Percentiles rank a stretch among this genome's conserved stretches.
Conservation (phyloP, 2,888 invertebrate species). For the Acrobasis suavella region DNA sequence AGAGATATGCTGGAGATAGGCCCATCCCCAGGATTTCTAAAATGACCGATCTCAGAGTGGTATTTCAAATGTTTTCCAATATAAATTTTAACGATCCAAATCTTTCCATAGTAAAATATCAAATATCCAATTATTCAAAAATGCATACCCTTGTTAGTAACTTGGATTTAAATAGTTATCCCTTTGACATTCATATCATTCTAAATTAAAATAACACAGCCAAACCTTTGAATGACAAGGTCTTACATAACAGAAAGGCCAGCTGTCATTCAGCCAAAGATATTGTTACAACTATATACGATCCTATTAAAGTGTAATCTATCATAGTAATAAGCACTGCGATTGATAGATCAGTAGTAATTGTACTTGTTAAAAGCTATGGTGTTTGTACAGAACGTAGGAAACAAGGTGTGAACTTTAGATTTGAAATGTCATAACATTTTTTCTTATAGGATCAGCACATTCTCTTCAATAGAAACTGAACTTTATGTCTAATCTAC, state of each 20-base stretch:
- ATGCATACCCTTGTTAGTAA: neutral
- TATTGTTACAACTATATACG: conserved; percentile 26
- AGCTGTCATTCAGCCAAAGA: conserved; percentile 36
- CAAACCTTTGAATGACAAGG: conserved; percentile 43
- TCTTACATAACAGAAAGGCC: conserved; percentile 31
- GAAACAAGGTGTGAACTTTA: conserved; percentile 5
- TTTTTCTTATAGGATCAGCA: neutral
- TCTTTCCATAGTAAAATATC: no score
- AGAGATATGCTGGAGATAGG: no score
- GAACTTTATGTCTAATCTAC: no score
- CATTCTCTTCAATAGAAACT: no score
- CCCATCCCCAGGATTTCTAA: no score
- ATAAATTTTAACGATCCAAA: no score
- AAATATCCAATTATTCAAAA: neutral
- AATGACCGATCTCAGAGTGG: no score
- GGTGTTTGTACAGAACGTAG: conserved; percentile 5
- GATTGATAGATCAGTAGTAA: conserved; percentile 25
- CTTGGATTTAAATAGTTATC: neutral
- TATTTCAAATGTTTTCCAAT: no score
- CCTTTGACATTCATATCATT: conserved; percentile 31
- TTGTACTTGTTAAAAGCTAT: conserved; percentile 36
- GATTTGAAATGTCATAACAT: neutral
- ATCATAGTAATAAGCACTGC: conserved; percentile 24
- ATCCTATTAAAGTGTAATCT: conserved; percentile 24
- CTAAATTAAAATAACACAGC: conserved; percentile 27